Conservation (phyloP, 2,797 vertebrate genomes). For the Sebastes alutus region DNA sequence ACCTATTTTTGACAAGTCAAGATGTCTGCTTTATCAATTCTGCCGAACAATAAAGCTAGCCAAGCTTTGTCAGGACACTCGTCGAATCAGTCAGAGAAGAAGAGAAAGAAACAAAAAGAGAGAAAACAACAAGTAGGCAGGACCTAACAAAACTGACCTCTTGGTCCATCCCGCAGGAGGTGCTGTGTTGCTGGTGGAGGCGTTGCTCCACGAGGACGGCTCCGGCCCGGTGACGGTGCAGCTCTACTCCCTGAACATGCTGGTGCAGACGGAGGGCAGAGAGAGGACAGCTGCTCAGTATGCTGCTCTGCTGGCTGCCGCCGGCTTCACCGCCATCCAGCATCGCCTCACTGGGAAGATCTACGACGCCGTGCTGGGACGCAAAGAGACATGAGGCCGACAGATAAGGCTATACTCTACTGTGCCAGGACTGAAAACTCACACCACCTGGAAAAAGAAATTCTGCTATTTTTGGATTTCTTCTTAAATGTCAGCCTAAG, state of each 20-base stretch:
- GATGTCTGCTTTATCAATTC: not conserved
- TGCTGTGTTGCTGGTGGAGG: slow-evolving; percentile 80
- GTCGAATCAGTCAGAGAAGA: not conserved
- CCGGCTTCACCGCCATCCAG: slow-evolving; percentile 80
- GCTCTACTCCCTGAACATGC: slow-evolving; percentile 90
- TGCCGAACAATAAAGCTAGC: not conserved
- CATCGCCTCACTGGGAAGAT: slow-evolving; percentile 84
- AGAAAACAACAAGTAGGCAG: too few relatives aligned
- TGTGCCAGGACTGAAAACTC: not conserved
- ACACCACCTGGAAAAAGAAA: not conserved
- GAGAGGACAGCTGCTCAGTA: slow-evolving; percentile 85
- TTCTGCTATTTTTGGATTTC: not conserved
- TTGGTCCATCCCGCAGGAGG: slow-evolving; percentile 61
- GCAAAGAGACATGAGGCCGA: slow-evolving; percentile 65
- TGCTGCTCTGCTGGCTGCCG: slow-evolving; percentile 76
- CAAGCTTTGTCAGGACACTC: not conserved
- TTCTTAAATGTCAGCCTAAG: not conserved
- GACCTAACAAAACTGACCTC: not conserved
- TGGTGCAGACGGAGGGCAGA: slow-evolving; percentile 90
- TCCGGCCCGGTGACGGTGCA: slow-evolving; percentile 85
- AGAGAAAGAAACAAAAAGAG: not conserved
- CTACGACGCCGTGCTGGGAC: slow-evolving; percentile 87
- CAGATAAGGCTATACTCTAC: not conserved
- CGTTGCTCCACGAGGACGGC: slow-evolving; percentile 77
- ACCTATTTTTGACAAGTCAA: not conserved